phyloP scores from a whole-genome alignment of 2,113 vertebrate species.

The Poeciliopsis occidentalis region DNA sequence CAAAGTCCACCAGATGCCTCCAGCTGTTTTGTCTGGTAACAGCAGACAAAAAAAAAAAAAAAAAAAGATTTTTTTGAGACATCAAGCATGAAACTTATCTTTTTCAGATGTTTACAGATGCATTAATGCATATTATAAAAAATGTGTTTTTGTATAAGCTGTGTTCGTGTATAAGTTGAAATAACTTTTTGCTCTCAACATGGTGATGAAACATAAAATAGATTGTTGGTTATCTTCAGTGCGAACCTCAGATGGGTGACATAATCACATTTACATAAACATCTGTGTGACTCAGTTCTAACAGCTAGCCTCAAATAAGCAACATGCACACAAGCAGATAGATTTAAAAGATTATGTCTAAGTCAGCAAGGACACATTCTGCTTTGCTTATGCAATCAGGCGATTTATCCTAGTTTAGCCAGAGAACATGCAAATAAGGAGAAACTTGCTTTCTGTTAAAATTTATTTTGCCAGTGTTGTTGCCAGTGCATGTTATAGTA shows the following conservation, averaged over 20 bases:
- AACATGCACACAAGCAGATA: conserved; percentile 9
- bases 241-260: conserved; percentile 23
- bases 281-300: conserved; percentile 28
- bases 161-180: not conserved
- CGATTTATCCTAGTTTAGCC: conserved; percentile 28
- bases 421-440: conserved; percentile 35
- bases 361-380: conserved; percentile 24
- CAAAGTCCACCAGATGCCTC: no score
- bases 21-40: conserved; percentile 1
- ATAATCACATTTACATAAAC: conserved; percentile 46
- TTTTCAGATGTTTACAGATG: conserved; percentile 13
- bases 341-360: conserved; percentile 19
- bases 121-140: not conserved
- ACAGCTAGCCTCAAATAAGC: conserved; percentile 17
- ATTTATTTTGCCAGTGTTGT: conserved; percentile 10
- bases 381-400: conserved; percentile 50
- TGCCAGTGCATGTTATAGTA: conserved; percentile 1
- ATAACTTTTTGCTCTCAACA: not conserved
- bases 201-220: not conserved
- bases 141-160: not conserved
- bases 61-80: conserved; percentile 7
- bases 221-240: conserved; percentile 2
- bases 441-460: conserved; percentile 18
- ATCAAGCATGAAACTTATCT: conserved; percentile 29
- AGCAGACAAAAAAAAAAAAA: conserved; percentile 21